Percentiles rank a stretch among this genome's conserved stretches.
Evolutionary conservation across 2,113 vertebrate genomes (phyloP).

Genomic region (Leptodactylus fuscus): DNA sequence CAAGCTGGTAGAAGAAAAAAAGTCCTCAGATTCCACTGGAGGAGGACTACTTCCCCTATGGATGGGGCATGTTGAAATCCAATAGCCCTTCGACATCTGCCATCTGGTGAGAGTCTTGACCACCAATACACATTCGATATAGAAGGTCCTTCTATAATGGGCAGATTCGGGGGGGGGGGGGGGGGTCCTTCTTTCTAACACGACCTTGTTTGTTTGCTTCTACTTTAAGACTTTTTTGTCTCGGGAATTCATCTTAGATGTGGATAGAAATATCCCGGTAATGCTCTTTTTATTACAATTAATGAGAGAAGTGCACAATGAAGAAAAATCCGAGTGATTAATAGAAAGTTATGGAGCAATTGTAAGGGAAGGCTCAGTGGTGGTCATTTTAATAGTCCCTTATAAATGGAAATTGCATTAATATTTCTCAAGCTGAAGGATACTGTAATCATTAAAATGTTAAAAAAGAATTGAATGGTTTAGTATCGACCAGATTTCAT

Average conservation of each 20-base stretch:
- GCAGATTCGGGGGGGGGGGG: no score
- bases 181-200: no score
- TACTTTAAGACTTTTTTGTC: not conserved
- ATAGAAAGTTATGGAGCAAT: constrained; percentile 46
- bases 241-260: not conserved
- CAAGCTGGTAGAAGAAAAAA: no score
- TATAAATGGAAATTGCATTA: constrained; percentile 50
- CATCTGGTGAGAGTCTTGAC: no score
- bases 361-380: constrained; percentile 34
- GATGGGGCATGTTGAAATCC: no score
- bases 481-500: constrained; percentile 14
- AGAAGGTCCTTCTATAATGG: no score
- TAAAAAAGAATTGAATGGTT: constrained; percentile 33
- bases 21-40: no score
- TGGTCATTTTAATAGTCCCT: constrained; percentile 45
- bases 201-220: no score
- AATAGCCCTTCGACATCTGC: no score
- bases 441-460: constrained; percentile 40
- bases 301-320: not conserved
- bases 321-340: constrained; percentile 13
- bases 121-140: no score
- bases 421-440: constrained; percentile 44
- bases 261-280: not conserved
- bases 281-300: constrained; percentile 35
- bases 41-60: no score